phyloP scores from a whole-genome alignment of 2,888 invertebrate genomes.

The Drosophila limbata region DNA sequence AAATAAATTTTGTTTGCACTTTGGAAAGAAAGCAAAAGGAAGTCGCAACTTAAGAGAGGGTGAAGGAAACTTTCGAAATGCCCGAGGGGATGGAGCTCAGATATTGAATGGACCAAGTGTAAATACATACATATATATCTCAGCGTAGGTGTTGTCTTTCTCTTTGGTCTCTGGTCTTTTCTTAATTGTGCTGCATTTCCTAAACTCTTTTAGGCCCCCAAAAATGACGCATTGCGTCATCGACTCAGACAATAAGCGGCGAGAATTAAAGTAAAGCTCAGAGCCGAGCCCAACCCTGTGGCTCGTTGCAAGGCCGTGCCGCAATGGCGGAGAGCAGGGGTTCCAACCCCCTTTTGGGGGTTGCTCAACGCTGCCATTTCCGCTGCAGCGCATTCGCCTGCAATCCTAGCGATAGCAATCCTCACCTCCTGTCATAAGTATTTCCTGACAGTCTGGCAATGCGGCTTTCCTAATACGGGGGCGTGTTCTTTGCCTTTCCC shows the following conservation, averaged over 20 bases:
- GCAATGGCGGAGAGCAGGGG: background rate
- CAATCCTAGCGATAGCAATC: too few relatives aligned
- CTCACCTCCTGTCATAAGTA: conserved; percentile 67
- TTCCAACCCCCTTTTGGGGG: conserved; percentile 38
- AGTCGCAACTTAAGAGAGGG: conserved; percentile 71
- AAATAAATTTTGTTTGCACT: conserved; percentile 80
- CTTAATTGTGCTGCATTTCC: conserved; percentile 67
- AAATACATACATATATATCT: background rate
- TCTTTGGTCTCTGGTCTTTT: background rate
- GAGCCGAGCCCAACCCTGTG: conserved; percentile 25
- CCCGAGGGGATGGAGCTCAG: conserved; percentile 7
- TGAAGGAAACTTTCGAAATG: conserved; percentile 62
- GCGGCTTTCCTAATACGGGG: conserved; percentile 68
- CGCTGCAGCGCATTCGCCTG: conserved; percentile 64
- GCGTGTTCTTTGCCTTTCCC: conserved; percentile 51
- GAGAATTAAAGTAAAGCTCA: conserved; percentile 14
- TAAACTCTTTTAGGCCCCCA: conserved; percentile 50
- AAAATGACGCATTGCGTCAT: conserved; percentile 65
- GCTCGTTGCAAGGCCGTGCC: conserved; percentile 16
- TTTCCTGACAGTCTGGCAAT: conserved; percentile 50
- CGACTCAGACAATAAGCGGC: conserved; percentile 49
- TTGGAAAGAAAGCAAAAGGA: conserved; percentile 64
- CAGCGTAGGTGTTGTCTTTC: conserved; percentile 4
- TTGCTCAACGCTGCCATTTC: conserved; percentile 48
- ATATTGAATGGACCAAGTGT: conserved; percentile 18